Evolutionary conservation across 1,140 invertebrate species (phyloP).

Genomic region (Venturia canescens): DNA sequence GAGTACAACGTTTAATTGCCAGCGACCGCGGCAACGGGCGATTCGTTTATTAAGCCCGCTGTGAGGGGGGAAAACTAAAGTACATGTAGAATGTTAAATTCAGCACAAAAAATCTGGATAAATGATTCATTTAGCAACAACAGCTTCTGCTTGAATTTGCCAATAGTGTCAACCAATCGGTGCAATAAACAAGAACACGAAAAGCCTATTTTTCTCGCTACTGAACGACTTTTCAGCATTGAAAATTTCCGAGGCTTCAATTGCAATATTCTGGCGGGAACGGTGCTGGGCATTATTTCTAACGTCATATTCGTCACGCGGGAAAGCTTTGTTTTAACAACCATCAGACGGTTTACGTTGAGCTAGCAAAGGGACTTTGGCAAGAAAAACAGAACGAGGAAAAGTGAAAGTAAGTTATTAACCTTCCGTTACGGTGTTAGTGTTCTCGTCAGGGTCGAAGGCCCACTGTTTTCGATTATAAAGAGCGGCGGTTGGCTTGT

Average conservation of each 20-base stretch:
- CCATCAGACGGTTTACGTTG: not conserved
- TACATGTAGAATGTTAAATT: conserved; percentile 4
- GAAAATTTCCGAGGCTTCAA: too few species aligned
- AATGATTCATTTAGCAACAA: too few species aligned
- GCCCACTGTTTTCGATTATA: conserved; percentile 53
- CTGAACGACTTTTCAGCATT: too few species aligned
- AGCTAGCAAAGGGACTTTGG: not conserved
- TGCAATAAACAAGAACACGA: too few species aligned
- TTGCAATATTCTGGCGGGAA: too few species aligned
- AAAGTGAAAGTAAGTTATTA: conserved; percentile 24
- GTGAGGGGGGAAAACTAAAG: not conserved
- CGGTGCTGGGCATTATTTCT: too few species aligned
- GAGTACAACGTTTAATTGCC: conserved; percentile 66
- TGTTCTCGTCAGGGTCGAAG: conserved; percentile 19
- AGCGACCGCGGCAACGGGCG: conserved; percentile 59
- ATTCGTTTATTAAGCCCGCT: conserved; percentile 63
- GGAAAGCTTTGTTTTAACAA: too few species aligned
- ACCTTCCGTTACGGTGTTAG: not conserved
- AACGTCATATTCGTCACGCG: too few species aligned
- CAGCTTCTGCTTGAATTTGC: too few species aligned
- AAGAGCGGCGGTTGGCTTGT: conserved; percentile 57
- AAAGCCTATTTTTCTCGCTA: too few species aligned
- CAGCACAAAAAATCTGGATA: not conserved
- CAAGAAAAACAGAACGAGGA: conserved; percentile 13
- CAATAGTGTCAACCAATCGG: too few species aligned